Conservation (phyloP, 2,797 vertebrate species). For the Tokudaia tokunoshimensis region DNA sequence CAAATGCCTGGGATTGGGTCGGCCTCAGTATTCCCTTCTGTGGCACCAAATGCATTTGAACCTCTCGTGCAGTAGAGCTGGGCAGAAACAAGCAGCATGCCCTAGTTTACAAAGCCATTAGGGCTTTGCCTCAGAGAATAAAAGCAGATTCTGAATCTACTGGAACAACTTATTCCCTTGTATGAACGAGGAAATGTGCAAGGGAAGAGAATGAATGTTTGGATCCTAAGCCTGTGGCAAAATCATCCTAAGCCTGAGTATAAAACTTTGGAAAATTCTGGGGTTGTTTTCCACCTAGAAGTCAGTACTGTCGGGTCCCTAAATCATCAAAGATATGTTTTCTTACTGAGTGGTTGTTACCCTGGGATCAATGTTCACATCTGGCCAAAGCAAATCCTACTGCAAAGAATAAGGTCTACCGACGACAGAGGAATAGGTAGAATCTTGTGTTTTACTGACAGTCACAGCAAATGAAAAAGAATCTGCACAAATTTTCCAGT, state of each 20-base stretch:
- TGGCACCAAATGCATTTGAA: background rate
- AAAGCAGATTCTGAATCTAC: constrained; percentile 20
- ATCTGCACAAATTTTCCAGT: constrained; percentile 37
- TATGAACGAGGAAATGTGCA: background rate
- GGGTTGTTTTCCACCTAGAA: constrained; percentile 10
- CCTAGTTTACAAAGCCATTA: constrained; percentile 28
- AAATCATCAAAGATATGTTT: constrained; percentile 2
- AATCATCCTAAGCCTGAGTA: background rate
- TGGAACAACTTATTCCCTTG: background rate
- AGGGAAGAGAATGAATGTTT: background rate
- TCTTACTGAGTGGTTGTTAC: constrained; percentile 6
- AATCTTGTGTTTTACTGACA: background rate
- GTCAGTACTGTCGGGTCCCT: background rate
- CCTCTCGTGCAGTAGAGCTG: background rate
- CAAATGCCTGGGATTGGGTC: background rate
- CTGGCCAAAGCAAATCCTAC: background rate
- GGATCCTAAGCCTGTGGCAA: background rate
- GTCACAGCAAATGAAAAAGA: constrained; percentile 19
- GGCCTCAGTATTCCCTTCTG: background rate
- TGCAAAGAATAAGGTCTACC: background rate
- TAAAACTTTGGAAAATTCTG: background rate
- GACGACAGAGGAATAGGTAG: background rate
- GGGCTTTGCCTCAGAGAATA: background rate
- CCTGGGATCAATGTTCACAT: background rate
- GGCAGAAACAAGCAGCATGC: background rate